phyloP scores from a whole-genome alignment of 2,888 invertebrate genomes.

The Chydorus sphaericus region DNA sequence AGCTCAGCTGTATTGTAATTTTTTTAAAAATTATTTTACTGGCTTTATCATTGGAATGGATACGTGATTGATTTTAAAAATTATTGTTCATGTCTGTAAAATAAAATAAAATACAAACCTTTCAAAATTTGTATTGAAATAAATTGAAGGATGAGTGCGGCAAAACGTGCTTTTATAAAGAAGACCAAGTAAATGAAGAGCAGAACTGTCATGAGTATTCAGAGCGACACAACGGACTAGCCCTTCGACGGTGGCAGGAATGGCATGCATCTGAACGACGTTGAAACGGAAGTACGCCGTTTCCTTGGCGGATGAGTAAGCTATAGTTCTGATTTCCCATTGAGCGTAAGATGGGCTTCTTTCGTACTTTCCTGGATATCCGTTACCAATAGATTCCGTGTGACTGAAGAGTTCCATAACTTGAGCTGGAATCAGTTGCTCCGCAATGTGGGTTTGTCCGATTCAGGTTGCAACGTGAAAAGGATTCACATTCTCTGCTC shows the following conservation, averaged over 20 bases:
- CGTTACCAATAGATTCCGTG: conserved; percentile 59
- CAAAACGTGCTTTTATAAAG: conserved; percentile 54
- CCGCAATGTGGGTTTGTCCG: conserved; percentile 68
- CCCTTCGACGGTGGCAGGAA: conserved; percentile 60
- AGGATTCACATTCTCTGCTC: conserved; percentile 74
- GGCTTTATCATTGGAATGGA: too few relatives aligned
- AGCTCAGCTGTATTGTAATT: too few relatives aligned
- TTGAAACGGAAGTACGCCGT: conserved; percentile 45
- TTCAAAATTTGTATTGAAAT: too few relatives aligned
- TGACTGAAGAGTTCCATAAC: conserved; percentile 84
- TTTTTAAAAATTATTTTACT: too few relatives aligned
- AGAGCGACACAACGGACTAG: conserved; percentile 46
- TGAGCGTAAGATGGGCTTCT: conserved; percentile 69
- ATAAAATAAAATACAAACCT: too few relatives aligned
- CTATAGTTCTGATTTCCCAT: conserved; percentile 61
- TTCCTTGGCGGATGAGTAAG: conserved; percentile 34
- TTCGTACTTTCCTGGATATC: conserved; percentile 42
- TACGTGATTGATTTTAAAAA: too few relatives aligned
- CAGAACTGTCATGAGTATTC: conserved; percentile 36
- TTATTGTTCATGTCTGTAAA: too few relatives aligned
- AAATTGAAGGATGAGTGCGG: too few relatives aligned
- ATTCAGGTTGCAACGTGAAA: conserved; percentile 76
- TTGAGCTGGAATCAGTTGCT: conserved; percentile 49
- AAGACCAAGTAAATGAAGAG: conserved; percentile 56
- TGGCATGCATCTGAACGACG: conserved; percentile 63